Base-by-base conservation (phyloP, 2,797 vertebrate species). In the Lutjanus campechanus region DNA sequence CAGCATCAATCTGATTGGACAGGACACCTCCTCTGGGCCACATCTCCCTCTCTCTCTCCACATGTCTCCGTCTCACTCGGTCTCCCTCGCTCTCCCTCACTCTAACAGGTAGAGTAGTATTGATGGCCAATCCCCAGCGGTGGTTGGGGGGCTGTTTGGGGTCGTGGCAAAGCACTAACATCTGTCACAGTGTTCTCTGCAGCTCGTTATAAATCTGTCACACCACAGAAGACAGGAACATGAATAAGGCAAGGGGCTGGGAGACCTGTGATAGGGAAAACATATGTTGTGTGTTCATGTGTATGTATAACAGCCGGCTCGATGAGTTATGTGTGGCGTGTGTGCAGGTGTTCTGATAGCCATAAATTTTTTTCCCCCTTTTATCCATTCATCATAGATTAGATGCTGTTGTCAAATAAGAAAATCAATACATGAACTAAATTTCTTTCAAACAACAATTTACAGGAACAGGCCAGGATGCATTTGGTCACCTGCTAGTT, bases 131-230 rank as follows among this genome's bases (percentile, higher is more conserved):
- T 88, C 91, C 88, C 89, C 79, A 79, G 79, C 19, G 55, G 85
- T 88, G 81, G 88, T 86, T 71, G 68, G 82, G 29, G 82, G 86
- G 77, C 69, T 88, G 88, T 89, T 85, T 83, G 82, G 84, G 92
- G 91, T 95, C 76, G 82, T 69, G 73, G 88, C 81, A 85, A 89
- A 91, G 85, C 88, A 83, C 86, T 84, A 93, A 91, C 92, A 95
- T 93, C 91, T 94, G 93, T 93, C 93, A 92, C 69, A 55, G 82
- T 77, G 77, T 86, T 92, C 84, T 88, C 81, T 61, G 25, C 88
- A 79, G 85, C 87, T 92, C 58, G 61, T 89, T 93, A 91, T 89
- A 87, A 94, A 95, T 90, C 90, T 89, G 91, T 91, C 91, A 89
- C 73, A 63, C 60, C 69, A 44, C 65, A 87, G 75, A 91, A 62